phyloP scores from a whole-genome alignment of 2,113 vertebrate species.

The Anhinga rufa region DNA sequence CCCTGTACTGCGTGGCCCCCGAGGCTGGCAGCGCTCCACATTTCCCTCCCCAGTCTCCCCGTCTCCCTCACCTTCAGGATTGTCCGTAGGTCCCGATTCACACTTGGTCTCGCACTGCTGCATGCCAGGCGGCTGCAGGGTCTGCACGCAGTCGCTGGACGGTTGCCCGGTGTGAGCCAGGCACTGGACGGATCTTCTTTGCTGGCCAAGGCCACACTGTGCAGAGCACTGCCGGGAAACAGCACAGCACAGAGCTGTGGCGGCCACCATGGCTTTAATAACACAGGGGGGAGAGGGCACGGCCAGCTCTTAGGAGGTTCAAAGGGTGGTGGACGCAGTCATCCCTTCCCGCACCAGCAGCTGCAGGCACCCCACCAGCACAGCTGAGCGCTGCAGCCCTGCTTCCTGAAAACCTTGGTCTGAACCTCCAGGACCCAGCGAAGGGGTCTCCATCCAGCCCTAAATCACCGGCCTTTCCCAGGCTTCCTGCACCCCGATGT shows the following conservation, averaged over 20 bases:
- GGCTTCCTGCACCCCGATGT: background rate
- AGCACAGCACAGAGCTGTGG: background rate
- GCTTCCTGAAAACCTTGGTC: background rate
- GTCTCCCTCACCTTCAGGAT: slow-evolving; percentile 83
- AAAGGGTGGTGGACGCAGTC: background rate
- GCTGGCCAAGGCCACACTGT: slow-evolving; percentile 89
- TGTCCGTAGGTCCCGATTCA: slow-evolving; percentile 81
- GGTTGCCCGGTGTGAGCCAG: slow-evolving; percentile 83
- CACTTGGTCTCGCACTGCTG: slow-evolving; percentile 96
- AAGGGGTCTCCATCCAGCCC: background rate
- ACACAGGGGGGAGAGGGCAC: accelerated
- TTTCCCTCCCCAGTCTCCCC: background rate
- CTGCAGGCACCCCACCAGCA: background rate
- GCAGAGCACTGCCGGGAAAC: slow-evolving; percentile 82
- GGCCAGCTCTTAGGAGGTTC: background rate
- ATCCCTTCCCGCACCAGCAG: background rate
- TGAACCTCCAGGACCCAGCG: too few species aligned
- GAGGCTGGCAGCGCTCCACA: accelerated
- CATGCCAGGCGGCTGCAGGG: slow-evolving; percentile 78
- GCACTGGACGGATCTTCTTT: slow-evolving; percentile 88
- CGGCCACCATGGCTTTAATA: accelerated
- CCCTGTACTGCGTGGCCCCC: accelerated
- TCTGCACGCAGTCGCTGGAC: slow-evolving; percentile 85
- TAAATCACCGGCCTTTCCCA: background rate
- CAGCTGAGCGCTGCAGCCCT: accelerated